phyloP scores from a whole-genome alignment of 2,113 vertebrate genomes.

The Colaptes auratus region DNA sequence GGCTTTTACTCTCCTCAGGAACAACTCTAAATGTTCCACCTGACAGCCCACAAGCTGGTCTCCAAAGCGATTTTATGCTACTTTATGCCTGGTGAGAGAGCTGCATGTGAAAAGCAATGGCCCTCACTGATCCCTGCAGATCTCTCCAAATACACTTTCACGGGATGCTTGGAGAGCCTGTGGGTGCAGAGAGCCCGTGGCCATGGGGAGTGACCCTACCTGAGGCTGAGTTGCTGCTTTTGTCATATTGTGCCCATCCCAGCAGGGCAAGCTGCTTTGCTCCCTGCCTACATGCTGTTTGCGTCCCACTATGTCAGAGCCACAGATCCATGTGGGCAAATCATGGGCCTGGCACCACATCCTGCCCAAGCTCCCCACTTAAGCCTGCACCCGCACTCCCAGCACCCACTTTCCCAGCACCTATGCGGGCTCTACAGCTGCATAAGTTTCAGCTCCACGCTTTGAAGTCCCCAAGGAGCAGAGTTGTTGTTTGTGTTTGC shows the following conservation, averaged over 20 bases:
- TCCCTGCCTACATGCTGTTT: neutral
- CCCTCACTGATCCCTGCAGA: fast-evolving
- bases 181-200: fast-evolving
- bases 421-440: slow-evolving; percentile 21
- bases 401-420: neutral
- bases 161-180: neutral
- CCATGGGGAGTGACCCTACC: fast-evolving
- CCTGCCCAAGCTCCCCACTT: fast-evolving
- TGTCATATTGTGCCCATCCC: fast-evolving
- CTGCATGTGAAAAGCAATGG: neutral
- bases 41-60: fast-evolving
- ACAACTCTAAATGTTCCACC: neutral
- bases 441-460: slow-evolving; percentile 65
- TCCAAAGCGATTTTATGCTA: neutral
- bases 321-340: fast-evolving
- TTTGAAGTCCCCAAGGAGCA: slow-evolving; percentile 85
- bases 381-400: neutral
- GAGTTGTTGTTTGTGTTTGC: slow-evolving; percentile 85
- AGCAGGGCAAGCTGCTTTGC: neutral
- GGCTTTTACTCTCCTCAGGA: neutral
- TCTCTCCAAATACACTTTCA: neutral
- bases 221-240: neutral
- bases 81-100: neutral
- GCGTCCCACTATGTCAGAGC: fast-evolving
- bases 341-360: fast-evolving